Percentiles rank a stretch among this genome's conserved stretches.
Evolutionary conservation across 1,140 invertebrate species (phyloP).

Genomic region (Stenopsyche tienmushanensis): DNA sequence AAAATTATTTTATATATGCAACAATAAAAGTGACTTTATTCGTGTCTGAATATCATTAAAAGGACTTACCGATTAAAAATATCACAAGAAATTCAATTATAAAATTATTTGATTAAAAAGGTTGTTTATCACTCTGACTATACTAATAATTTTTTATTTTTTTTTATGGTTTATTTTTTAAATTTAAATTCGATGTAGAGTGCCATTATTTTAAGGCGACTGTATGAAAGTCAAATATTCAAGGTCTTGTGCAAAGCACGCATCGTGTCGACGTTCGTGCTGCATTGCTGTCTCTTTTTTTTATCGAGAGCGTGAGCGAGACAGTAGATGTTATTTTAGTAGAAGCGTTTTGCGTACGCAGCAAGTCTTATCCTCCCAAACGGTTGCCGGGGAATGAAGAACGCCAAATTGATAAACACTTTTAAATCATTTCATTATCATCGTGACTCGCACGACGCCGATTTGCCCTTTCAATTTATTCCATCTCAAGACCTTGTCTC

Average conservation of each 20-base stretch:
- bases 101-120: background rate
- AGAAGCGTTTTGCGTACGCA: background rate
- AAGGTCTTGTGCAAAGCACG: slow-evolving; percentile 2
- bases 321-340: background rate
- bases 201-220: background rate
- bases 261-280: background rate
- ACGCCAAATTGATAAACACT: slow-evolving; percentile 23
- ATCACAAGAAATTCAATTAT: background rate
- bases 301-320: background rate
- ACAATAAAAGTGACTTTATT: background rate
- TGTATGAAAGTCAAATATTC: slow-evolving; percentile 15
- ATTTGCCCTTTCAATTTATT: background rate
- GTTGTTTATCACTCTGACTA: background rate
- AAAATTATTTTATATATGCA: background rate
- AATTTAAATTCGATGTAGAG: background rate
- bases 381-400: too few species aligned
- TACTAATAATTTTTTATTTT: background rate
- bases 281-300: background rate
- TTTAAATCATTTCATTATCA: background rate
- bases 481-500: background rate
- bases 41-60: background rate
- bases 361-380: background rate
- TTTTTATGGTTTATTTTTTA: background rate
- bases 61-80: background rate
- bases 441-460: background rate